These are phyloP conservation scores for Ciconia boyciana DNA, from an alignment of 2,113 vertebrate genomes.

Conservation along the genomic window DNA sequence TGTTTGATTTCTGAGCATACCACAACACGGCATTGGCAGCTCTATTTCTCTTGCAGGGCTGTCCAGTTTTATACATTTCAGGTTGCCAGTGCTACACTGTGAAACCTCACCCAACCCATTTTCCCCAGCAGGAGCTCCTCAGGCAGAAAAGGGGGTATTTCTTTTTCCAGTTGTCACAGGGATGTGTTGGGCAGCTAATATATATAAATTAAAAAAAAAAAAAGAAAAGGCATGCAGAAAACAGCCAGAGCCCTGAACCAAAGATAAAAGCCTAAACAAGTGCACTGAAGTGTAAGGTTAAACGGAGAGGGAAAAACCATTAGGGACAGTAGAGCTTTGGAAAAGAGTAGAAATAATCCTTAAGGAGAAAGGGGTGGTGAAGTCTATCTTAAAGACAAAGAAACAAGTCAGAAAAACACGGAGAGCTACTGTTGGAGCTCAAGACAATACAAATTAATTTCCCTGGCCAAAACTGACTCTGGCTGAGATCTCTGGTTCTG, in stretches of 20 bases:
- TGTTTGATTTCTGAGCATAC: not conserved
- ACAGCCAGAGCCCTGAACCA: not conserved
- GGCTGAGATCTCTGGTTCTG: not conserved
- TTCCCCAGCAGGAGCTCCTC: not conserved
- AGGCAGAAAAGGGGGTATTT: not conserved
- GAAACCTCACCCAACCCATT: not conserved
- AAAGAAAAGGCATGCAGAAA: not conserved
- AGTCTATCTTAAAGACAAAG: not conserved
- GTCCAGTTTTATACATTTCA: not conserved
- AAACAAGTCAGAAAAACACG: not conserved
- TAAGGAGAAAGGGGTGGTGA: not conserved
- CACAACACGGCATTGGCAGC: not conserved
- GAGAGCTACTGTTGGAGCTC: not conserved
- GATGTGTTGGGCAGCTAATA: not conserved
- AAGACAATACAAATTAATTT: not conserved
- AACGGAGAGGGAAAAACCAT: constrained; percentile 24
- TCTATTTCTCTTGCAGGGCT: not conserved
- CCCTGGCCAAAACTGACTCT: not conserved
- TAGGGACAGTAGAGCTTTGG: not conserved
- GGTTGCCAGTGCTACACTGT: not conserved
- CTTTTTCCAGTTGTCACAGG: not conserved
- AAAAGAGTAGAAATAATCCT: constrained; percentile 5
- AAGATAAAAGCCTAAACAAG: constrained; percentile 23
- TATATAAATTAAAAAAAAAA: not conserved
- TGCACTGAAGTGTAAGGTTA: constrained; percentile 45